Evolutionary conservation across 2,888 invertebrate genomes (phyloP), one percentile per base, ranked within the genome.

Genomic region (Eugnorisma glareosa): DNA sequence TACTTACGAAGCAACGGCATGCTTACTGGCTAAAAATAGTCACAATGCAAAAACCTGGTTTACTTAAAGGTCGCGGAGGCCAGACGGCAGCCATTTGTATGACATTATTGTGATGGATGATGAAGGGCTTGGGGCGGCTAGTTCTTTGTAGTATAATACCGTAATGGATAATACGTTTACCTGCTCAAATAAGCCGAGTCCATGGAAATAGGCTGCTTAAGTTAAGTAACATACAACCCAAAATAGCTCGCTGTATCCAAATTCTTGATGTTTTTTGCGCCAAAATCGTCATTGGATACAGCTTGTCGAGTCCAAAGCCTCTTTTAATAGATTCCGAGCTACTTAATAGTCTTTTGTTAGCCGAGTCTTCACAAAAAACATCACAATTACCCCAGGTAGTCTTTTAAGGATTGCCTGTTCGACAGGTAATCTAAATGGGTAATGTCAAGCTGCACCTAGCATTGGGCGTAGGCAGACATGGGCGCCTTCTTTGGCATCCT

Each of bases 361-460:
- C 2, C 5, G 31, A 5, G 18, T 64, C 45, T 35, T 37, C 4
- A 69, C 57, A 77, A 83, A 84, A 77, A 84, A 57, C 59, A 24
- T n/a, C 37, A 40, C 64, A 18, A 64, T 21, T 28, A 77, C 59
- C 66, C 48, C 73, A 79, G 73, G 82, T 86, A 76, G 74, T 75
- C 73, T 40, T 63, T 81, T 77, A 84, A 73, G 72, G 85, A 79
- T 73, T 77, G 79, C 83, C 81, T 85, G 81, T 71, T 88, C n/a
- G 66, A 72, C 83, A 67, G 73, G 73, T 84, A 64, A 45, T 61
- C 81, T 43, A 75, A 82, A 84, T 69, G 72, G 77, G 82, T 82
- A 86, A 86, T 88, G 77, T 85, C 77, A 82, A 51, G 73, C 79
- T 79, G 78, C 73, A 79, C 67, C 77, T 75, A 75, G 77, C 77